Evolutionary conservation across 1,140 invertebrate genomes (phyloP).

Genomic region (Contarinia nasturtii): DNA sequence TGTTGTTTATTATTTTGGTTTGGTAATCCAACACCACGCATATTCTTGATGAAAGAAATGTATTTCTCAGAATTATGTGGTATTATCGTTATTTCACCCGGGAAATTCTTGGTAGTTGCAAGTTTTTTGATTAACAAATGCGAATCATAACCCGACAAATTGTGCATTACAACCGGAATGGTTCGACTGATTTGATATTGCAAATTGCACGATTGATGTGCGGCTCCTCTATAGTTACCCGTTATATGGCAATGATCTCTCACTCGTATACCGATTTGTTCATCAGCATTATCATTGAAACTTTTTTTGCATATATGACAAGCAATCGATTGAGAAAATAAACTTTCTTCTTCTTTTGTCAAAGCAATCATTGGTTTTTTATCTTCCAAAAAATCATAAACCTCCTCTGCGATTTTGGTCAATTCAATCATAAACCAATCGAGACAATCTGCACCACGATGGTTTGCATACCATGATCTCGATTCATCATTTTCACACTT

Average conservation of each 20-base stretch:
- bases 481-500: conserved; percentile 14
- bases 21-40: neutral
- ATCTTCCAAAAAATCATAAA: conserved; percentile 7
- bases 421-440: conserved; percentile 11
- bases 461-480: conserved; percentile 9
- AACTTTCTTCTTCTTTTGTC: conserved; percentile 5
- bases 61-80: conserved; percentile 20
- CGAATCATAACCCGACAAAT: conserved; percentile 15
- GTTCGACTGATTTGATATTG: conserved; percentile 14
- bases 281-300: conserved; percentile 5
- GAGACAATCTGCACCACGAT: conserved; percentile 12
- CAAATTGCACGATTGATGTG: conserved; percentile 20
- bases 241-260: conserved; percentile 19
- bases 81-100: conserved; percentile 13
- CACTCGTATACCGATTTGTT: conserved; percentile 6
- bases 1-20: neutral
- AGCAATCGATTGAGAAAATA: conserved; percentile 1
- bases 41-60: conserved; percentile 9
- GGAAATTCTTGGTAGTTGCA: conserved; percentile 7
- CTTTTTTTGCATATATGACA: conserved; percentile 17
- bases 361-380: conserved; percentile 8
- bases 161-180: conserved; percentile 21
- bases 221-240: conserved; percentile 16
- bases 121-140: conserved; percentile 21
- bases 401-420: conserved; percentile 5